A percentile compares a stretch with the other conserved stretches of the same genome.
Conservation (phyloP, 2,113 vertebrate genomes). For the Excalfactoria chinensis region DNA sequence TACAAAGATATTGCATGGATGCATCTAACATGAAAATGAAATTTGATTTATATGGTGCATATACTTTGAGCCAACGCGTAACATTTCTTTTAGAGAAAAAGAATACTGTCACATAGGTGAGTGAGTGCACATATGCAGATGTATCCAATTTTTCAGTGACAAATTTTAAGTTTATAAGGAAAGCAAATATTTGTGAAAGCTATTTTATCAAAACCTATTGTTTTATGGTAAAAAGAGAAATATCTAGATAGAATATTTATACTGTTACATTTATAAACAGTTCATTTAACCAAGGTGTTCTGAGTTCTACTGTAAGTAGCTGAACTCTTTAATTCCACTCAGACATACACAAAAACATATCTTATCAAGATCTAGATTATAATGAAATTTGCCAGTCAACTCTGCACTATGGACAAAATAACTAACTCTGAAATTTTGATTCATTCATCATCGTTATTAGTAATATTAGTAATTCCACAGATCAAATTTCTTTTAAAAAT, state of each 20-base stretch:
- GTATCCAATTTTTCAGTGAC: neutral
- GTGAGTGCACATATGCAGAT: neutral
- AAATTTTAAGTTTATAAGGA: neutral
- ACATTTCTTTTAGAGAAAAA: neutral
- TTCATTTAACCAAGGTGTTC: neutral
- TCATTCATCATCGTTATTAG: neutral
- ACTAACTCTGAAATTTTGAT: neutral
- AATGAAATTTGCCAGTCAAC: neutral
- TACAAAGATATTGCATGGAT: neutral
- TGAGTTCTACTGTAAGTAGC: neutral
- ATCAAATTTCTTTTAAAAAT: neutral
- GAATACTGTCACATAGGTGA: neutral
- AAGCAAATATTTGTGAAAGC: neutral
- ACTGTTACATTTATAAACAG: neutral
- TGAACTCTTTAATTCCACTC: neutral
- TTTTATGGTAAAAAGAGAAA: neutral
- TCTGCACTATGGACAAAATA: neutral
- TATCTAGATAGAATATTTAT: neutral
- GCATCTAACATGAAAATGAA: neutral
- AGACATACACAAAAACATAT: neutral
- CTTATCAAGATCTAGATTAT: neutral
- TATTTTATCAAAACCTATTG: accelerated
- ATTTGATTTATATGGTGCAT: neutral
- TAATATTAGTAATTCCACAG: neutral
- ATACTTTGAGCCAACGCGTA: neutral